Base-by-base conservation (phyloP, 2,113 vertebrate genomes). In the Reinhardtius hippoglossoides region DNA sequence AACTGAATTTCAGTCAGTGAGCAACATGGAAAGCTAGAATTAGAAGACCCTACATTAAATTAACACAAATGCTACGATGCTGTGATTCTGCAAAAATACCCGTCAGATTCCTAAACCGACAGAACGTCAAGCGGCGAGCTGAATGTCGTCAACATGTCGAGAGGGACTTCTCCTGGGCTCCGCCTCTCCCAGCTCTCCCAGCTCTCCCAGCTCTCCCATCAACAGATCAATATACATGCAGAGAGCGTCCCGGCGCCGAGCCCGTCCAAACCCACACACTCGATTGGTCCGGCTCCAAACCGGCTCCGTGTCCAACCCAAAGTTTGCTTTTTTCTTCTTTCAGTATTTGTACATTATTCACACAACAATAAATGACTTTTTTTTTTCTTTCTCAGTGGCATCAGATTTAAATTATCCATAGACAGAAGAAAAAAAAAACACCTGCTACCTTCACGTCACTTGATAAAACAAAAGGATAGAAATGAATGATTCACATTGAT, bases 311-410 rank as follows among this genome's bases (percentile, higher is more conserved):
- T 88, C 72, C 84, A 80, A 81, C 85, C 80, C 78, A 83, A 79
- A 71, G 81, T 87, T 89, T 89, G 69, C 80, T 3, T 89, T 37
- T 42, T 87, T 91, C 66, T 31, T 31, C 71, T 89, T 79, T 89
- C 79, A 87, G 76, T 86, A 89, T 93, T 93, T 94, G 81, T 94
- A 94, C 94, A 95, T 91, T 94, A 94, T 95, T 94, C 93, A 95
- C 94, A 95, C 85, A 67, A 82, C 79, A 84, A 81, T 87, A 90
- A 89, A 88, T 85, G 83, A 91, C 81, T 89, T 89, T 89, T 65
- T 82, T 89, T 89, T 90, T 64, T 64, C n/a, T 58, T 57, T 15
- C 56, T 93, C 92, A 95, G 92, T 94, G 93, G 92, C 89, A 87
- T 94, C 87, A 91, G 88, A 91, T 92, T 94, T 89, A 92, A 93